These are phyloP conservation scores for Agrenia bidenticulata DNA, from an alignment of 2,888 invertebrate species.

Conservation along the genomic window DNA sequence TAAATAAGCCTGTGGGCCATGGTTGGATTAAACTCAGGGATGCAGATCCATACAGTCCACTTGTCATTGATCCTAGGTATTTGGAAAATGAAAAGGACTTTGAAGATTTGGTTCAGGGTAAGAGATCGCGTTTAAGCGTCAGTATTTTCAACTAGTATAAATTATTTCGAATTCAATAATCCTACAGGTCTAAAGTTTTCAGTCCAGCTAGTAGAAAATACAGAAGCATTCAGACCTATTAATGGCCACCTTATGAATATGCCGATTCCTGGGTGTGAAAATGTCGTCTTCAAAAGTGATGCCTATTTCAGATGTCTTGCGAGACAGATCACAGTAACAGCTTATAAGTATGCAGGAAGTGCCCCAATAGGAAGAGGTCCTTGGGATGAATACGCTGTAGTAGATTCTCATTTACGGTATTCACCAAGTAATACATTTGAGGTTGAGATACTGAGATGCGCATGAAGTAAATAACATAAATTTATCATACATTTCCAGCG, in stretches of 20 bases:
- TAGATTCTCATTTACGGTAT: constrained; percentile 44
- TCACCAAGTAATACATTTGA: neutral
- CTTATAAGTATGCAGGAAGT: constrained; percentile 43
- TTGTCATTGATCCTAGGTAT: constrained; percentile 45
- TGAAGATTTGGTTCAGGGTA: constrained; percentile 39
- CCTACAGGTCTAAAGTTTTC: constrained; percentile 37
- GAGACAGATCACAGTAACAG: constrained; percentile 39
- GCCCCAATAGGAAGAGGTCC: constrained; percentile 42
- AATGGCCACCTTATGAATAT: constrained; percentile 35
- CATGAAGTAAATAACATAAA: no score
- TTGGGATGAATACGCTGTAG: constrained; percentile 40
- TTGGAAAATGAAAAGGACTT: constrained; percentile 37
- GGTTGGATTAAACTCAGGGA: constrained; percentile 36
- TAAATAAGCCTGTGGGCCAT: constrained; percentile 34
- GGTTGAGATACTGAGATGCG: neutral
- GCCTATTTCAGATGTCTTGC: constrained; percentile 44
- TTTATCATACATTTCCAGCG: constrained; percentile 33
- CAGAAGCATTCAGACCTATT: constrained; percentile 42
- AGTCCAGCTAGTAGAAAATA: constrained; percentile 40
- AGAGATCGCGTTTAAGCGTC: no score
- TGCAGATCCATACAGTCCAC: constrained; percentile 30
- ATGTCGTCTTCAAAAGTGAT: constrained; percentile 39
- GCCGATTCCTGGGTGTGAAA: constrained; percentile 43
- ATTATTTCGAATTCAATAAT: no score
- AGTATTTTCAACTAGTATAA: no score